Percentiles rank a stretch among this genome's conserved stretches.
These are phyloP conservation scores for Oikopleura albicans DNA, from an alignment of 23 tunicate genomes.

Conservation along the genomic window DNA sequence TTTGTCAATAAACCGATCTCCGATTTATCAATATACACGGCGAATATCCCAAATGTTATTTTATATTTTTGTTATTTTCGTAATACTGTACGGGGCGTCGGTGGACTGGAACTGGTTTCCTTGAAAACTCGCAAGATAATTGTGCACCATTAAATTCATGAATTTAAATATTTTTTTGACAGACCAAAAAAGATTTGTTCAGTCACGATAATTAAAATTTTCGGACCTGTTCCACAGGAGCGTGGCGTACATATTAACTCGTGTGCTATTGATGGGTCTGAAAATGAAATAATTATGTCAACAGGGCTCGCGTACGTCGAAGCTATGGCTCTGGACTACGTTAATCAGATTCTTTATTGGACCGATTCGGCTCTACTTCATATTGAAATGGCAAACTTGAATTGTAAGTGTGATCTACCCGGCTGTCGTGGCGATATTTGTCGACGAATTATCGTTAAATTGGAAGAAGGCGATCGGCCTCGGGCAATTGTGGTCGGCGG, in stretches of 20 bases:
- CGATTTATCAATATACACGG: no score
- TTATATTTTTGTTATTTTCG: no score
- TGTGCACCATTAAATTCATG: no score
- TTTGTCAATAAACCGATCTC: no score
- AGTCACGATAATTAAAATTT: no score
- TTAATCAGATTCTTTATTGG: not conserved
- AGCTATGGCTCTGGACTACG: not conserved
- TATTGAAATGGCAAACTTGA: not conserved
- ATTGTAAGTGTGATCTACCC: not conserved
- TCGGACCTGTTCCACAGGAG: not conserved
- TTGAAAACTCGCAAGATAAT: no score
- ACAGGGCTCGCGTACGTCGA: not conserved
- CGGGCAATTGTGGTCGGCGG: not conserved
- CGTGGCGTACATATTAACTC: not conserved
- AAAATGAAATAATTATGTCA: not conserved
- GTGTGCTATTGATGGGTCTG: not conserved
- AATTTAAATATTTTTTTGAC: no score
- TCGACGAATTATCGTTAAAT: not conserved
- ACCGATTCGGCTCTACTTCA: not conserved
- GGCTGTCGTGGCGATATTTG: not conserved
- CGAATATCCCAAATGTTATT: no score
- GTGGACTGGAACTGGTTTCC: no score
- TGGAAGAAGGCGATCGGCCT: not conserved
- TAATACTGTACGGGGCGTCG: no score
- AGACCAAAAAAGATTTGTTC: no score